A percentile compares a stretch with the other conserved stretches of the same genome.
phyloP scores from a whole-genome alignment of 2,797 vertebrate genomes.

The Falco naumanni region DNA sequence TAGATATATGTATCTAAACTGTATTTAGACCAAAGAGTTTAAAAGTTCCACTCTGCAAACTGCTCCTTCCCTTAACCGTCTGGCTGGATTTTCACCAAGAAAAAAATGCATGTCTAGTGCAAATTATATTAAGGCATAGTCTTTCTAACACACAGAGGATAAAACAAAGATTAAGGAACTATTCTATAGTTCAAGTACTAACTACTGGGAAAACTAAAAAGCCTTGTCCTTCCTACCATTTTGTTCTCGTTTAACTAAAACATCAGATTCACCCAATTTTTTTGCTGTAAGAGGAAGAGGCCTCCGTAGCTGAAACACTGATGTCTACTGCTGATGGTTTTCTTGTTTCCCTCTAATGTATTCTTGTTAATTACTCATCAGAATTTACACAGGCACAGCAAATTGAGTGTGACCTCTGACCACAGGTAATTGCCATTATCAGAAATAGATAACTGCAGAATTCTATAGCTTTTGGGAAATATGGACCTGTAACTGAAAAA shows the following conservation, averaged over 20 bases:
- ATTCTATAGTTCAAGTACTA: not conserved
- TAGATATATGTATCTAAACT: not conserved
- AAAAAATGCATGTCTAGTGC: not conserved
- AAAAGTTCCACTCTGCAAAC: not conserved
- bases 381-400: not conserved
- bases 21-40: not conserved
- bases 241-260: not conserved
- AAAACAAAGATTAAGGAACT: not conserved
- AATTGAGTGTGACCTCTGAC: not conserved
- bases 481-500: not conserved
- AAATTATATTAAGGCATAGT: not conserved
- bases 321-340: not conserved
- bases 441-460: not conserved
- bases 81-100: not conserved
- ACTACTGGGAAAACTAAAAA: not conserved
- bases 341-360: not conserved
- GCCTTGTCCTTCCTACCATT: not conserved
- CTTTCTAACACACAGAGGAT: not conserved
- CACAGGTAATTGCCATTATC: not conserved
- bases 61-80: not conserved
- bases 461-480: not conserved
- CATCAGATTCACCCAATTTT: not conserved
- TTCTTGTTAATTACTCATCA: not conserved
- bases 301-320: not conserved
- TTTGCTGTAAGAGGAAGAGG: not conserved